phyloP scores from a whole-genome alignment of 2,113 vertebrate species.

The Psittacus erithacus region DNA sequence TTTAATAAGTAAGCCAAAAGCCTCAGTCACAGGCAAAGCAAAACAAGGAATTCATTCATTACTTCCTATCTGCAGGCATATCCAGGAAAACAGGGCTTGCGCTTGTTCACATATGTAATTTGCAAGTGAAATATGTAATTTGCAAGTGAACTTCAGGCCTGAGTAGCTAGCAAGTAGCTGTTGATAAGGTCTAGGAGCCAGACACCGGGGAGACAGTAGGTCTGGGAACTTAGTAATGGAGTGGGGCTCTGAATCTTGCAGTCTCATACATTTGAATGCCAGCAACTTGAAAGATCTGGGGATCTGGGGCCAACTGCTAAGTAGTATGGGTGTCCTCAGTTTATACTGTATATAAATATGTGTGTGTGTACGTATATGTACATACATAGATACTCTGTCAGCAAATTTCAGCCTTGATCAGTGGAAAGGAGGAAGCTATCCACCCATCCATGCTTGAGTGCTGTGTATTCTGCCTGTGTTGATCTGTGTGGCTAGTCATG shows the following conservation, averaged over 20 bases:
- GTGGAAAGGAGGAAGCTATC: neutral
- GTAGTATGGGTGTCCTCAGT: neutral
- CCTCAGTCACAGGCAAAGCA: neutral
- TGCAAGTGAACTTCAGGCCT: neutral
- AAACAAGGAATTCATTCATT: neutral
- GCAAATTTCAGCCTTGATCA: neutral
- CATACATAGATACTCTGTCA: neutral
- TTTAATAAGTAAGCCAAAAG: neutral
- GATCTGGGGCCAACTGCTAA: neutral
- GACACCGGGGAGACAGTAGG: rapidly evolving
- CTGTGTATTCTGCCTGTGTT: neutral
- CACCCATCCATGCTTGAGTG: neutral
- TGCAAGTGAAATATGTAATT: neutral
- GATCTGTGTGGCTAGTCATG: neutral
- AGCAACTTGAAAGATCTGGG: neutral
- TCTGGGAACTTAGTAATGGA: neutral
- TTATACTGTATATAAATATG: neutral
- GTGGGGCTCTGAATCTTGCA: neutral
- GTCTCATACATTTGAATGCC: neutral
- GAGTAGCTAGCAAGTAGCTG: neutral
- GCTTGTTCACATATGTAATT: neutral
- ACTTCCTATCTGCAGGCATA: neutral
- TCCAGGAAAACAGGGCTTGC: neutral
- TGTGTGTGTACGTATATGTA: neutral
- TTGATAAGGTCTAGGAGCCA: neutral